phyloP scores from a whole-genome alignment of 1,140 invertebrate species.

The Trigoniulus corallinus region DNA sequence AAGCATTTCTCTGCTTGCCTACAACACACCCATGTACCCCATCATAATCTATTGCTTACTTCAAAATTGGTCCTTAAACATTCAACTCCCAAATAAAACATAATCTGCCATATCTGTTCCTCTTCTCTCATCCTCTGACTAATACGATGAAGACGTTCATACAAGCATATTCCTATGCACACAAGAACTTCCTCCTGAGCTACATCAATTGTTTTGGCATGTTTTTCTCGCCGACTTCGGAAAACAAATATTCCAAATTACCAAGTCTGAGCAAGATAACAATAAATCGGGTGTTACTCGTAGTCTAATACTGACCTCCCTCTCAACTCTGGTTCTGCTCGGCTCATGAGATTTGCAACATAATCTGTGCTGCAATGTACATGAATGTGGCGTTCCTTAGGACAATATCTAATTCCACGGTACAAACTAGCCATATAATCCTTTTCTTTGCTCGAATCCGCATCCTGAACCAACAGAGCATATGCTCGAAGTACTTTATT shows the following conservation, averaged over 20 bases:
- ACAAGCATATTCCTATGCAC: slow-evolving; percentile 77
- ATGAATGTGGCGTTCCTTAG: slow-evolving; percentile 70
- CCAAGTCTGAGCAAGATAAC: not conserved
- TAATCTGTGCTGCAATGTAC: slow-evolving; percentile 70
- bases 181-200: slow-evolving; percentile 89
- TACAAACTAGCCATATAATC: slow-evolving; percentile 73
- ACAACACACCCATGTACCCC: no score
- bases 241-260: slow-evolving; percentile 10
- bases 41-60: no score
- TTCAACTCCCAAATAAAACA: slow-evolving; percentile 72
- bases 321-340: slow-evolving; percentile 74
- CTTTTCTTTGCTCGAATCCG: slow-evolving; percentile 65
- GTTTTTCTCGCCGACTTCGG: slow-evolving; percentile 61
- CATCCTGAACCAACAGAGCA: slow-evolving; percentile 65
- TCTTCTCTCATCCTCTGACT: slow-evolving; percentile 69
- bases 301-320: slow-evolving; percentile 38
- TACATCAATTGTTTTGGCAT: slow-evolving; percentile 86
- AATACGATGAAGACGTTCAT: slow-evolving; percentile 68
- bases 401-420: slow-evolving; percentile 65
- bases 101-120: slow-evolving; percentile 75
- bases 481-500: slow-evolving; percentile 77
- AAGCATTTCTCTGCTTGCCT: no score
- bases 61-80: slow-evolving; percentile 71
- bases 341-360: slow-evolving; percentile 63
- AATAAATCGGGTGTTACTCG: no score